Conservation (phyloP, 2,797 vertebrate species). For the Discoglossus pictus region DNA sequence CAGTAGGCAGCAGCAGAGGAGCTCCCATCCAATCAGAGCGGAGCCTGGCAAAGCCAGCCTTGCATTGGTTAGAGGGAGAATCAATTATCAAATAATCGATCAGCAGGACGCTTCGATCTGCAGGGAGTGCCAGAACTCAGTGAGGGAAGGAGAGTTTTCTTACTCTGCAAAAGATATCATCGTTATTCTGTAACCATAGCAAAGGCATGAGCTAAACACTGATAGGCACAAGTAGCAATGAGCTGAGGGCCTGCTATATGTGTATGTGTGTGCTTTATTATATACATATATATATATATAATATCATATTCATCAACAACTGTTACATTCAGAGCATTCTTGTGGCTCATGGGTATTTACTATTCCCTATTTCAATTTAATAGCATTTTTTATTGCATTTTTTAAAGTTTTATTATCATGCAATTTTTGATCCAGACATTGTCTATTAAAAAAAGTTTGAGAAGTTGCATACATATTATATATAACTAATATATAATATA, state of each 20-base stretch:
- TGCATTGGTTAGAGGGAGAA: constrained; percentile 81
- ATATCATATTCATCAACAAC: neutral
- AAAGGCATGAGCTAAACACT: neutral
- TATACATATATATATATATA: neutral
- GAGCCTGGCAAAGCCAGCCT: constrained; percentile 65
- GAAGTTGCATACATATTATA: too few relatives aligned
- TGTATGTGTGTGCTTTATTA: neutral
- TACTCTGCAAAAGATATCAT: neutral
- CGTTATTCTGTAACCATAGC: neutral
- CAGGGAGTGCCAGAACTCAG: constrained; percentile 56
- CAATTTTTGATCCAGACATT: too few relatives aligned
- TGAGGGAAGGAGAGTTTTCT: neutral
- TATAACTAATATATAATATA: too few relatives aligned
- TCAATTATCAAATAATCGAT: constrained; percentile 86
- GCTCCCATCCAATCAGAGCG: constrained; percentile 77
- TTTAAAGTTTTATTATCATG: too few relatives aligned
- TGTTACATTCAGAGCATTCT: too few relatives aligned
- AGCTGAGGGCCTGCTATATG: too few relatives aligned
- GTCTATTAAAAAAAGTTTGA: too few relatives aligned
- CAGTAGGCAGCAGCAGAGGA: constrained; percentile 72
- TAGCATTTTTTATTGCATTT: too few relatives aligned
- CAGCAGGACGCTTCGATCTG: constrained; percentile 76
- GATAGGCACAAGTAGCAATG: neutral
- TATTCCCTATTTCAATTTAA: too few relatives aligned
- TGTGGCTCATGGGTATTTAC: too few relatives aligned